A percentile compares a stretch with the other conserved stretches of the same genome.
These are phyloP conservation scores for Anastrepha ludens DNA, from an alignment of 1,140 invertebrate genomes.

Conservation along the genomic window DNA sequence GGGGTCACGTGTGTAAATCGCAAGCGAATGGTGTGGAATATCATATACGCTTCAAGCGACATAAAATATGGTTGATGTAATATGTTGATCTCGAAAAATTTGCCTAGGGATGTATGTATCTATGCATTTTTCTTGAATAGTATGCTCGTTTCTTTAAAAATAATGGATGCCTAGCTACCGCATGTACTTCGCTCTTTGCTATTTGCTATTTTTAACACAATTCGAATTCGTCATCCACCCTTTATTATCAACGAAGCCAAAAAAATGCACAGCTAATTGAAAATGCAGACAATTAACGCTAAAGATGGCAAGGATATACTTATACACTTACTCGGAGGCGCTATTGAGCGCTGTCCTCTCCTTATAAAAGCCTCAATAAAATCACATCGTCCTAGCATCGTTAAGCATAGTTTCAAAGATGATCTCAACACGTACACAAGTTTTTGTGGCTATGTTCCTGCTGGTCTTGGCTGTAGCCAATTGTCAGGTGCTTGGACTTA, in stretches of 20 bases:
- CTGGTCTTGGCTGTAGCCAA: conserved; percentile 65
- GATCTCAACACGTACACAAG: conserved; percentile 53
- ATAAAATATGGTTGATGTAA: no score
- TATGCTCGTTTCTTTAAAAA: no score
- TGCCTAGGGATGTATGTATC: no score
- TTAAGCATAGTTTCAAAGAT: conserved; percentile 49
- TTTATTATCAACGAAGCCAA: not conserved
- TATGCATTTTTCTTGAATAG: no score
- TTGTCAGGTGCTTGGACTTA: conserved; percentile 63
- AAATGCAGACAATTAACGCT: not conserved
- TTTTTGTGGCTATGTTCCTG: conserved; percentile 61
- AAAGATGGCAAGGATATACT: not conserved
- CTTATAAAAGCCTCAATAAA: conserved; percentile 44
- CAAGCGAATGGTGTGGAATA: no score
- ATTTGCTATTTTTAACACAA: not conserved
- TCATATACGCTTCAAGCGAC: no score
- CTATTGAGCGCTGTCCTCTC: not conserved
- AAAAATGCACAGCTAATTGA: not conserved
- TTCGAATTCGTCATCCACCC: no score
- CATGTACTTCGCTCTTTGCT: not conserved
- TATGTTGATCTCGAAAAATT: no score
- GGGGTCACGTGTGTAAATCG: no score
- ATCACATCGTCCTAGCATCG: not conserved
- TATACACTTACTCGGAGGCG: no score
- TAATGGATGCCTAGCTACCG: no score